Conservation (phyloP, 2,113 vertebrate genomes). For the Mesitornis unicolor region DNA sequence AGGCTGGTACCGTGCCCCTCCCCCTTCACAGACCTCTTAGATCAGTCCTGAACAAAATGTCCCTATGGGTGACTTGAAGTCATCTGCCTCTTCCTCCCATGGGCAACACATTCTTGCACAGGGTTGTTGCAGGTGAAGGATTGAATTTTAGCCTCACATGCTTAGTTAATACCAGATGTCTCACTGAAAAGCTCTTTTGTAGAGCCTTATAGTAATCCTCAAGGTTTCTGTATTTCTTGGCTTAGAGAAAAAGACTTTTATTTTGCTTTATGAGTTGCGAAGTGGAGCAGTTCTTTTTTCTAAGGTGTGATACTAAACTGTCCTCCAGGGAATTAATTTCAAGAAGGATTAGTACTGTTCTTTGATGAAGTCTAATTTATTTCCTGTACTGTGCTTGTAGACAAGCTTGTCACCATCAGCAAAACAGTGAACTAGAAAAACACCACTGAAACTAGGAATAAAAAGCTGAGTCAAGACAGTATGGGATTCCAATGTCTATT, state of each 20-base stretch:
- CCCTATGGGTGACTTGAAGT: background rate
- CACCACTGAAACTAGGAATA: background rate
- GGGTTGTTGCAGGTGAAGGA: conserved; percentile 35
- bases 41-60: background rate
- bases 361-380: conserved; percentile 24
- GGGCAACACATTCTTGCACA: background rate
- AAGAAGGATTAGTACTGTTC: background rate
- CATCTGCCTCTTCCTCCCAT: conserved; percentile 5
- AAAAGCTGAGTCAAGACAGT: background rate
- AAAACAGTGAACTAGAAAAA: background rate
- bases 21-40: too few species aligned
- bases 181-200: conserved; percentile 49
- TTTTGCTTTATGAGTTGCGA: conserved; percentile 1
- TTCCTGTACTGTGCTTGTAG: background rate
- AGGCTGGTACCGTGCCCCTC: too few species aligned
- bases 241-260: background rate
- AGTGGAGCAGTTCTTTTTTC: background rate
- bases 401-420: background rate
- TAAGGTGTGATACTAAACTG: background rate
- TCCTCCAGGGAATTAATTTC: background rate
- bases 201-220: background rate
- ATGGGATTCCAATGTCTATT: background rate
- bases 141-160: background rate
- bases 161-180: conserved; percentile 55
- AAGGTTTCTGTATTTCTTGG: conserved; percentile 5